These are phyloP conservation scores for Rhinatrema bivittatum DNA, from an alignment of 2,797 vertebrate genomes.

Conservation along the genomic window DNA sequence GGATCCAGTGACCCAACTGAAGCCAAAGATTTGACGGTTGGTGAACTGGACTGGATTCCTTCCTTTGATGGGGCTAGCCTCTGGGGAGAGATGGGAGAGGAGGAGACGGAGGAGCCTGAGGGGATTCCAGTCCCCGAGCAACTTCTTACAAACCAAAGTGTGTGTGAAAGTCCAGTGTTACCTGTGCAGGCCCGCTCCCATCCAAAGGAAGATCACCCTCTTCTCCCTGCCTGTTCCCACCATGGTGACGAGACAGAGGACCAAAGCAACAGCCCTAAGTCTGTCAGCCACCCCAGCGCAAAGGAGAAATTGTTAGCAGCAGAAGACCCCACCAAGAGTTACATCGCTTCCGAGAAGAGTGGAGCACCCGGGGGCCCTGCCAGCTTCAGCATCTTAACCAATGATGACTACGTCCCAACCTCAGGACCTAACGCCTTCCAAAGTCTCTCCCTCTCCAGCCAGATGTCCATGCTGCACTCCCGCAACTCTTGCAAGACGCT, in stretches of 20 bases:
- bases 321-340: too few relatives aligned
- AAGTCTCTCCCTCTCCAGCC: slow-evolving; percentile 43
- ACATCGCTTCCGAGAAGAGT: too few relatives aligned
- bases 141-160: slow-evolving; percentile 26
- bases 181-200: too few relatives aligned
- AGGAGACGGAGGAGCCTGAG: slow-evolving; percentile 5
- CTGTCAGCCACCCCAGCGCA: too few relatives aligned
- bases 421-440: slow-evolving; percentile 32
- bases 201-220: slow-evolving; percentile 15
- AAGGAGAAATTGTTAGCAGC: too few relatives aligned
- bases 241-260: too few relatives aligned
- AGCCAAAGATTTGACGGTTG: slow-evolving; percentile 49
- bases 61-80: slow-evolving; percentile 18
- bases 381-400: too few relatives aligned
- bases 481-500: slow-evolving; percentile 56
- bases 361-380: too few relatives aligned
- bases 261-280: too few relatives aligned
- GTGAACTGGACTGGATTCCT: slow-evolving; percentile 32
- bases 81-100: slow-evolving; percentile 31
- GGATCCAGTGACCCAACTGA: slow-evolving; percentile 27
- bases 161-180: neutral
- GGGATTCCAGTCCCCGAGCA: slow-evolving; percentile 20
- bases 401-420: slow-evolving; percentile 4
- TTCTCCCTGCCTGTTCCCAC: slow-evolving; percentile 23
- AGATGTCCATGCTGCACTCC: slow-evolving; percentile 49